These are phyloP conservation scores for Tupaia tana DNA, from an alignment of 2,113 vertebrate species.

Conservation along the genomic window DNA sequence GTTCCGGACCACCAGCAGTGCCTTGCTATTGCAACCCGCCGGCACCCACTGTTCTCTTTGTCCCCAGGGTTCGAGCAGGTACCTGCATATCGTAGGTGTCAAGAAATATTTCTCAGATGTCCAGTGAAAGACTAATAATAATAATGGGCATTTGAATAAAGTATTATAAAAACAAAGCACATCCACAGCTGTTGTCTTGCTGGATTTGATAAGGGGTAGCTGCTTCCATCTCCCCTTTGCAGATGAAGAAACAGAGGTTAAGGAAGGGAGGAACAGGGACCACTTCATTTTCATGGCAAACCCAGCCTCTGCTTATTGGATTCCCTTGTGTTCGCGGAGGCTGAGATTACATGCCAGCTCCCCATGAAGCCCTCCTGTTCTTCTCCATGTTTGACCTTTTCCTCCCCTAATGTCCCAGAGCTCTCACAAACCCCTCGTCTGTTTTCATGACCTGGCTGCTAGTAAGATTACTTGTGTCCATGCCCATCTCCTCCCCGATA, in stretches of 20 bases:
- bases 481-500: rapidly evolving
- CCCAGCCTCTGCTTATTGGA: neutral
- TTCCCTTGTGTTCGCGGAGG: neutral
- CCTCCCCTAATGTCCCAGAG: neutral
- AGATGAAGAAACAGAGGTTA: neutral
- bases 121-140: neutral
- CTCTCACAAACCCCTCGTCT: neutral
- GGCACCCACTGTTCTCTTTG: neutral
- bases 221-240: neutral
- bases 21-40: too few relatives aligned
- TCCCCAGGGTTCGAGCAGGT: neutral
- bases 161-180: too few relatives aligned
- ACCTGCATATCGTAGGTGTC: neutral
- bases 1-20: too few relatives aligned
- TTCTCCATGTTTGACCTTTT: neutral
- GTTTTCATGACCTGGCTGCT: too few relatives aligned
- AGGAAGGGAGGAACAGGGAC: neutral
- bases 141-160: neutral
- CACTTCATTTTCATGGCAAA: too few relatives aligned
- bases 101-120: neutral
- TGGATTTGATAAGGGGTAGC: rapidly evolving
- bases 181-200: too few relatives aligned
- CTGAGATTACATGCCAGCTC: neutral
- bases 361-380: neutral
- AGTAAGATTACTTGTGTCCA: rapidly evolving